Conservation (phyloP, 2,797 vertebrate species). For the Simalia tracyae region DNA sequence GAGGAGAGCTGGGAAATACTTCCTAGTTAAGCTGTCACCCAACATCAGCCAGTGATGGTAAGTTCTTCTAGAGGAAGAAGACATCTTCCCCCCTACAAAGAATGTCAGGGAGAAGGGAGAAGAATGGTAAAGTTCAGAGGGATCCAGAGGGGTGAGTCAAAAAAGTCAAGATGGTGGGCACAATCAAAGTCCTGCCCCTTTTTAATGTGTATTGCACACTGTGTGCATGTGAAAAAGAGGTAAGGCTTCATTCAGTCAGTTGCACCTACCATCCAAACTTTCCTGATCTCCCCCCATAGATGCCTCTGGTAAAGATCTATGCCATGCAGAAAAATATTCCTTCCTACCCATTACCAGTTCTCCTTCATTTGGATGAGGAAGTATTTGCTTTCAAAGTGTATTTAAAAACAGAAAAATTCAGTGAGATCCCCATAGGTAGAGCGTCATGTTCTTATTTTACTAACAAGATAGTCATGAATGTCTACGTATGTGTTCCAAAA, state of each 20-base stretch:
- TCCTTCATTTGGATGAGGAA: not conserved
- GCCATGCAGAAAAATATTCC: not conserved
- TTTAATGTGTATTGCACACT: not conserved
- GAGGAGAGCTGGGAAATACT: not conserved
- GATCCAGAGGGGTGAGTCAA: not conserved
- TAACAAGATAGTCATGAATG: not conserved
- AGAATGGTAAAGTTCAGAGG: not conserved
- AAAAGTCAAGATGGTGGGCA: not conserved
- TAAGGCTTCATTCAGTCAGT: not conserved
- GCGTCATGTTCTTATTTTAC: not conserved
- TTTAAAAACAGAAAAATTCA: not conserved
- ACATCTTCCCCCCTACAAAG: not conserved
- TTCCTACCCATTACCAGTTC: not conserved
- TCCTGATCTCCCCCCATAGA: not conserved
- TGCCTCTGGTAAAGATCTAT: not conserved
- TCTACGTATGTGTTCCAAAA: not conserved
- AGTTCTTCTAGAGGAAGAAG: not conserved
- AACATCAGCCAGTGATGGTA: not conserved
- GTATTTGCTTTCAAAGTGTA: not conserved
- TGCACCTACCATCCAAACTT: not conserved
- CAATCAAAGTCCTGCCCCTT: not conserved
- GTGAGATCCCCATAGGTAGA: not conserved
- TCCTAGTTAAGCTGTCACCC: not conserved
- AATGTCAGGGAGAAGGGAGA: not conserved
- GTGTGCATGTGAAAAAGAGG: not conserved